phyloP scores from a whole-genome alignment of 2,797 vertebrate genomes.

The Potorous gilbertii region DNA sequence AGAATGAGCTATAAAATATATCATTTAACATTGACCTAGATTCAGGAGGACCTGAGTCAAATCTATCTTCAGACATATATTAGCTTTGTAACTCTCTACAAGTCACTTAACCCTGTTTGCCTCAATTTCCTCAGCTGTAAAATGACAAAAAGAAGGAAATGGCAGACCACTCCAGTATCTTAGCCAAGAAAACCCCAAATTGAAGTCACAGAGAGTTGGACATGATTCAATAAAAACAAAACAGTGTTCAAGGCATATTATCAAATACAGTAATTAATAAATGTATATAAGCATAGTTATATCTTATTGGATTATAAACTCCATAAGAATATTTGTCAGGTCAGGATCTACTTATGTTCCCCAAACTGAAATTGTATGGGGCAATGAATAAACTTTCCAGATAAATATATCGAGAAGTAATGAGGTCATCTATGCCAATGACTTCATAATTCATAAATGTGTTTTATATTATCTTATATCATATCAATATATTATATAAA shows the following conservation, averaged over 20 bases:
- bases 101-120: not conserved
- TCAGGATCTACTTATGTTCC: not conserved
- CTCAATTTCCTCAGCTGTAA: not conserved
- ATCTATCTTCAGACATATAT: not conserved
- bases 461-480: too few relatives aligned
- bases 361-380: not conserved
- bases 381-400: not conserved
- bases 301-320: not conserved
- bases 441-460: not conserved
- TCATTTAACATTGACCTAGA: conserved; percentile 74
- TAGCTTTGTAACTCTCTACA: not conserved
- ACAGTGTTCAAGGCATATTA: not conserved
- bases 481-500: too few relatives aligned
- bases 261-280: not conserved
- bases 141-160: not conserved
- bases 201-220: not conserved
- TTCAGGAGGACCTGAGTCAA: not conserved
- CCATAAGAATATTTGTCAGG: not conserved
- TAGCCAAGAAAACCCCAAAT: not conserved
- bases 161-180: not conserved
- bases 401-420: not conserved
- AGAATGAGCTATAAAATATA: conserved; percentile 75
- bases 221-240: not conserved
- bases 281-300: not conserved
- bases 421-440: not conserved